phyloP scores from a whole-genome alignment of 2,113 vertebrate species.

The Coregonus clupeaformis region DNA sequence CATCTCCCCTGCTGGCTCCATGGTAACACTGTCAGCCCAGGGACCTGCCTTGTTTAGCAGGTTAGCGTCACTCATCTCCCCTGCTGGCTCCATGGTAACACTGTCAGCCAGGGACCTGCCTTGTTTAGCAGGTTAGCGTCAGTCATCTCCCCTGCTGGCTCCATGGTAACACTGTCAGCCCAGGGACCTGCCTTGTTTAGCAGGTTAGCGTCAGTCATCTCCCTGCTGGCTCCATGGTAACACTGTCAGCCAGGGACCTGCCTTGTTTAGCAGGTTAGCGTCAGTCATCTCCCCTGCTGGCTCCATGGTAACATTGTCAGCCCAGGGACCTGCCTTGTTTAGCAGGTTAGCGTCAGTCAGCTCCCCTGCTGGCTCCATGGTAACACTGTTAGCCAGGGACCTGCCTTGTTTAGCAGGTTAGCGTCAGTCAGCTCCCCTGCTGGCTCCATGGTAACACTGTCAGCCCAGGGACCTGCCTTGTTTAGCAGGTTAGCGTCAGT shows the following conservation, averaged over 20 bases:
- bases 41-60: neutral
- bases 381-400: conserved; percentile 10
- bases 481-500: too few species aligned
- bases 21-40: conserved; percentile 9
- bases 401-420: neutral
- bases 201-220: too few species aligned
- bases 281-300: too few species aligned
- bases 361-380: neutral
- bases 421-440: too few species aligned
- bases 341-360: too few species aligned
- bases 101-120: conserved; percentile 2
- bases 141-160: neutral
- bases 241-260: conserved; percentile 5
- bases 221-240: conserved; percentile 7
- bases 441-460: conserved; percentile 12
- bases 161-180: conserved; percentile 15
- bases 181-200: conserved; percentile 3
- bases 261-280: neutral
- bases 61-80: too few species aligned
- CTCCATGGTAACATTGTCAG: conserved; percentile 17
- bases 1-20: neutral
- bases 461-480: conserved; percentile 1
- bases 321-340: conserved; percentile 1
- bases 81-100: conserved; percentile 8
- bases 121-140: conserved; percentile 6